Percentiles rank a stretch among this genome's conserved stretches.
Evolutionary conservation across 2,888 invertebrate species (phyloP).

Genomic region (Helicoverpa assulta): DNA sequence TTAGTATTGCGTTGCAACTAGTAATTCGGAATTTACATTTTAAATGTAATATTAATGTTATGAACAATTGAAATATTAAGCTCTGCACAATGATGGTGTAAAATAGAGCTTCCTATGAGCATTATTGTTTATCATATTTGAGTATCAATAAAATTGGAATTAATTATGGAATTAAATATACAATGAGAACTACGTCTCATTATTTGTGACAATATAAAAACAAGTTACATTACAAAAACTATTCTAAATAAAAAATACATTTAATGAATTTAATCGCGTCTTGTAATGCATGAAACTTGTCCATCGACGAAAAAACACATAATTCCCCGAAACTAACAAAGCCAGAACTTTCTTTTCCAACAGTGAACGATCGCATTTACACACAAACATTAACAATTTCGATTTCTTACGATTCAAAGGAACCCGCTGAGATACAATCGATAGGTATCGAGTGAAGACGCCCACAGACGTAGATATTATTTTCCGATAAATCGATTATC

Average conservation of each 20-base stretch:
- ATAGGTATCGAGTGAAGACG: conserved; percentile 71
- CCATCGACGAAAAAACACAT: neutral
- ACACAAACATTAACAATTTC: conserved; percentile 55
- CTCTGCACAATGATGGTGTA: no score
- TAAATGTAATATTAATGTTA: no score
- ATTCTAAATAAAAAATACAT: neutral
- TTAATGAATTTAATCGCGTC: neutral
- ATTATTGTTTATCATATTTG: no score
- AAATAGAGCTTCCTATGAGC: no score
- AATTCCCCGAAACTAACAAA: conserved; percentile 23
- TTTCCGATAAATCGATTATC: conserved; percentile 85
- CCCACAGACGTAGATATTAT: conserved; percentile 74
- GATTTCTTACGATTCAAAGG: conserved; percentile 56
- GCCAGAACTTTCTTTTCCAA: conserved; percentile 23
- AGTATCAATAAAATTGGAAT: no score
- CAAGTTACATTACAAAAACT: neutral
- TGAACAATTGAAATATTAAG: no score
- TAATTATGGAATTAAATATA: no score
- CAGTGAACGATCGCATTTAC: conserved; percentile 39
- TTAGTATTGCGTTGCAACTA: no score
- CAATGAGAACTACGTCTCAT: neutral
- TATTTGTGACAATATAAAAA: neutral
- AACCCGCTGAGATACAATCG: conserved; percentile 64
- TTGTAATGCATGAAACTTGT: neutral
- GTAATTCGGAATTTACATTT: no score